These are phyloP conservation scores for Drosophila neonasuta DNA, from an alignment of 2,888 invertebrate species.

Conservation along the genomic window DNA sequence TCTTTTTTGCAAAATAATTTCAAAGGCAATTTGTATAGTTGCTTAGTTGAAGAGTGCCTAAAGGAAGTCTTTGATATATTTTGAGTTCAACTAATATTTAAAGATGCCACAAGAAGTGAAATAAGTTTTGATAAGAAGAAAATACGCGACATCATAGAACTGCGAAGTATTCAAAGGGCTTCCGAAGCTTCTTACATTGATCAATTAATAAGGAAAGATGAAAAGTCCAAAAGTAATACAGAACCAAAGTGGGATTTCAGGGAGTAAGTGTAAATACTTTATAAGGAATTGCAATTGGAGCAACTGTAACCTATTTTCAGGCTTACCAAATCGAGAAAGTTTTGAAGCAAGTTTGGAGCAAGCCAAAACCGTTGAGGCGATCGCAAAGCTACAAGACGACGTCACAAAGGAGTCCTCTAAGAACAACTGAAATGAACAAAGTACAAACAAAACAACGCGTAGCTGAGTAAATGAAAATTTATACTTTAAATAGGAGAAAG, in stretches of 20 bases:
- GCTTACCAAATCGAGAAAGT: constrained; percentile 9
- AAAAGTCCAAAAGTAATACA: too few species aligned
- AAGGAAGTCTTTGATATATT: background rate
- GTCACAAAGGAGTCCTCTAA: background rate
- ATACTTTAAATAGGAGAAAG: constrained; percentile 13
- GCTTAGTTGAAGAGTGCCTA: constrained; percentile 5
- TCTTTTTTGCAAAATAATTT: background rate
- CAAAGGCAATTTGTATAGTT: background rate
- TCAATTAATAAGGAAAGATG: background rate
- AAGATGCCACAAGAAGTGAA: constrained; percentile 18
- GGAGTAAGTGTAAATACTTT: too few species aligned
- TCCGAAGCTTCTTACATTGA: too few species aligned
- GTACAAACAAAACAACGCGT: background rate
- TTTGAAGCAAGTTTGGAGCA: constrained; percentile 18
- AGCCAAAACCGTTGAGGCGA: constrained; percentile 4
- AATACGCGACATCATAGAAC: too few species aligned
- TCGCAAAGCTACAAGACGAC: constrained; percentile 8
- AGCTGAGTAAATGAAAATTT: background rate
- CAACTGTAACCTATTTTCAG: constrained; percentile 1
- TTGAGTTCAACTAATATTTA: background rate
- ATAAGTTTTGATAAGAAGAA: too few species aligned
- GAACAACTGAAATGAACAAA: background rate
- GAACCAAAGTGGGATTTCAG: too few species aligned
- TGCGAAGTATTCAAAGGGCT: too few species aligned
- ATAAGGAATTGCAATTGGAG: background rate